Evolutionary conservation across 2,888 invertebrate species (phyloP).

Genomic region (Megamerina dolium): DNA sequence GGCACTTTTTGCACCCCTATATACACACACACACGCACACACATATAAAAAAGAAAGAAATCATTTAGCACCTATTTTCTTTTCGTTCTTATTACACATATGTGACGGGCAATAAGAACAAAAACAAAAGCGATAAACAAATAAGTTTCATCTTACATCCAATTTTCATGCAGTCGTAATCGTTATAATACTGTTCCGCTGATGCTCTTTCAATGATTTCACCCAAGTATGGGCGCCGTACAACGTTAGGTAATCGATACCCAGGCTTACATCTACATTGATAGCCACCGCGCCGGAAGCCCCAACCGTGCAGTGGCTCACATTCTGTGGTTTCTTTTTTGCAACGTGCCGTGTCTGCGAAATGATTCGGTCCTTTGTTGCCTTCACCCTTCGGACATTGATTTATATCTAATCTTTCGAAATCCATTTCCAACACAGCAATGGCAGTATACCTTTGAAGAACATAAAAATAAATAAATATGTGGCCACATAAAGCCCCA

Average conservation of each 20-base stretch:
- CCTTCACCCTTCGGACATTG: constrained; percentile 89
- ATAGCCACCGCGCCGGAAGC: constrained; percentile 90
- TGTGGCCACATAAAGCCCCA: too few species aligned
- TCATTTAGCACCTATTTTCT: not conserved
- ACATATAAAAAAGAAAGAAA: not conserved
- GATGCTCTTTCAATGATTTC: constrained; percentile 92
- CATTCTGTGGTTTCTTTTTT: constrained; percentile 91
- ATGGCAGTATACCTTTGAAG: constrained; percentile 72
- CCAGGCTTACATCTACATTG: constrained; percentile 91
- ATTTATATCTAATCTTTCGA: constrained; percentile 94
- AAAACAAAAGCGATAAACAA: too few species aligned
- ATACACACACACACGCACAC: not conserved
- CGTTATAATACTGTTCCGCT: constrained; percentile 85
- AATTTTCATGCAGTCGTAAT: constrained; percentile 84
- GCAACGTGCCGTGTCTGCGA: constrained; percentile 85
- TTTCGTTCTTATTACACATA: too few species aligned
- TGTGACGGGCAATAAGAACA: too few species aligned
- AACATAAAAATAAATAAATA: too few species aligned
- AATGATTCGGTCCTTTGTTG: constrained; percentile 81
- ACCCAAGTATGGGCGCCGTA: constrained; percentile 85
- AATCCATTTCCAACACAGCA: constrained; percentile 91
- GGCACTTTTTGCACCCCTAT: constrained; percentile 81
- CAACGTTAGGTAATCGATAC: constrained; percentile 76
- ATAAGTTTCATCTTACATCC: constrained; percentile 64
- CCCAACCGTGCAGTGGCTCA: constrained; percentile 94